A percentile compares a stretch with the other conserved stretches of the same genome.
These are phyloP conservation scores for Nezara viridula DNA, from an alignment of 2,888 invertebrate species.

Conservation along the genomic window DNA sequence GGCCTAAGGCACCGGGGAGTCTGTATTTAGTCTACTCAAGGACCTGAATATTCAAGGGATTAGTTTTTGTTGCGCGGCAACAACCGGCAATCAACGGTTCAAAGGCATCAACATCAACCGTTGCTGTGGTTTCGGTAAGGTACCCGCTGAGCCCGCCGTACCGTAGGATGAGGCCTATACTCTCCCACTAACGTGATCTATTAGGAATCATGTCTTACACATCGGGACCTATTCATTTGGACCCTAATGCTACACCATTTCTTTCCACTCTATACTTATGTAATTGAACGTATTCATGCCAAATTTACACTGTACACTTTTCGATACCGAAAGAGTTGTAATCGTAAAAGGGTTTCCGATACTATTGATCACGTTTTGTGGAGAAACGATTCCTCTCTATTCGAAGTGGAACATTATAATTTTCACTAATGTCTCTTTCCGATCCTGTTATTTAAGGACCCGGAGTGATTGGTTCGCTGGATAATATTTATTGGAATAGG, in stretches of 20 bases:
- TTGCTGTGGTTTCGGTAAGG: slow-evolving; percentile 5
- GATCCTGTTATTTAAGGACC: background rate
- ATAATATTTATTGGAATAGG: background rate
- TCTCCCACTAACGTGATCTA: background rate
- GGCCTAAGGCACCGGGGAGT: background rate
- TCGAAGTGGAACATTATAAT: background rate
- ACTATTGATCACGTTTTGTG: slow-evolving; percentile 12
- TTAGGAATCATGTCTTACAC: slow-evolving; percentile 36
- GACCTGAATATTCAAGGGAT: slow-evolving; percentile 52
- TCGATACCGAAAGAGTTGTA: background rate
- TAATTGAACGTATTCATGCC: slow-evolving; percentile 29
- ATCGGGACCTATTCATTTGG: slow-evolving; percentile 26
- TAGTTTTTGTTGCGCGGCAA: slow-evolving; percentile 45
- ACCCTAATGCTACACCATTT: background rate
- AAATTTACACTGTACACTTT: slow-evolving; percentile 37
- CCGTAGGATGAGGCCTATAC: background rate
- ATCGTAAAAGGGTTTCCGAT: background rate
- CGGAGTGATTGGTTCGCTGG: background rate
- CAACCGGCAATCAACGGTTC: slow-evolving; percentile 54
- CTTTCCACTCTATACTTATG: slow-evolving; percentile 1
- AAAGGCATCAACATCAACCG: slow-evolving; percentile 30
- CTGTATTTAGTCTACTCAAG: slow-evolving; percentile 43
- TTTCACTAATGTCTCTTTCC: slow-evolving; percentile 13
- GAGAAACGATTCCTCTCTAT: background rate
- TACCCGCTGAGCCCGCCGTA: background rate